These are phyloP conservation scores for Rambutsinella grinnellia DNA, from an alignment of 2,888 invertebrate genomes.

Conservation along the genomic window DNA sequence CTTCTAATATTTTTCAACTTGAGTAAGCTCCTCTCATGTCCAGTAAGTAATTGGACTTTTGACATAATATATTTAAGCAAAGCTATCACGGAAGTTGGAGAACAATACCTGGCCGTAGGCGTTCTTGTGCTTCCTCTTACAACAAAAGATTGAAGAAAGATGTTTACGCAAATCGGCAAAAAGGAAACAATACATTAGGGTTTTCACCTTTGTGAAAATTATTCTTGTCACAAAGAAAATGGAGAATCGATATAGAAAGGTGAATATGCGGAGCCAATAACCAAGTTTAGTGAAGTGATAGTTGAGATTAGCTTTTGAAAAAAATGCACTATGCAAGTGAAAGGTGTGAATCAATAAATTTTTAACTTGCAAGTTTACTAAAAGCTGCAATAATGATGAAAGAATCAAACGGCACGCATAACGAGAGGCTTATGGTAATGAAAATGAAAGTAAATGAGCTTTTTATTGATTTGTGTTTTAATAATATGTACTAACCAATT, in stretches of 20 bases:
- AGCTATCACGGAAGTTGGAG: background rate
- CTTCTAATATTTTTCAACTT: background rate
- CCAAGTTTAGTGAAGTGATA: background rate
- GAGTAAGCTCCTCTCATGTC: background rate
- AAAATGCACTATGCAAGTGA: background rate
- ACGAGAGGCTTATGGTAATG: conserved; percentile 62
- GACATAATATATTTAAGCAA: background rate
- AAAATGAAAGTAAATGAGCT: background rate
- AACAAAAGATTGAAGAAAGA: too few species aligned
- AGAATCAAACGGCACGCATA: conserved; percentile 49
- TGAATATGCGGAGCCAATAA: too few species aligned
- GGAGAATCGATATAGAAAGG: too few species aligned
- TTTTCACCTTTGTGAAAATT: too few species aligned
- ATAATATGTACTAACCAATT: background rate
- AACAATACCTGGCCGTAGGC: too few species aligned
- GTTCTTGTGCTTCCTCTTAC: too few species aligned
- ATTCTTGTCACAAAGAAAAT: too few species aligned
- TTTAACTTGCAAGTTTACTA: too few species aligned
- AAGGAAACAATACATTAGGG: too few species aligned
- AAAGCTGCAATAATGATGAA: conserved; percentile 56
- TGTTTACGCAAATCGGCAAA: too few species aligned
- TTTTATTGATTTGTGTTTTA: background rate
- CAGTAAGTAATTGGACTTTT: background rate
- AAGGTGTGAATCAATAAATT: too few species aligned
- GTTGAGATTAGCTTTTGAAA: background rate